These are phyloP conservation scores for Leptinotarsa defecta DNA, from an alignment of 1,140 invertebrate species.

Conservation along the genomic window DNA sequence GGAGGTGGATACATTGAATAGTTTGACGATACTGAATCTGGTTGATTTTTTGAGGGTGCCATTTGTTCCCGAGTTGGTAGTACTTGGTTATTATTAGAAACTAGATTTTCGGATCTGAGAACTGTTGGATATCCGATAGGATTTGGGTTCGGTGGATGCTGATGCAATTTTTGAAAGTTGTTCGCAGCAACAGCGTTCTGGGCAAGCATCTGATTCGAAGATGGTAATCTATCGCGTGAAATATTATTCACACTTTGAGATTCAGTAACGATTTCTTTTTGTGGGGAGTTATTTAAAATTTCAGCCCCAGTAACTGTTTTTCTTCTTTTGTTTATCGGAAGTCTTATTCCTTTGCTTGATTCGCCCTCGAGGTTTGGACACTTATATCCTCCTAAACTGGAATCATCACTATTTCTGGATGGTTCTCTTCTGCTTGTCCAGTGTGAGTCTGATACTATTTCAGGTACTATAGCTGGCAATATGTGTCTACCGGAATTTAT, in stretches of 20 bases:
- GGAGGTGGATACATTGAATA: too few relatives aligned
- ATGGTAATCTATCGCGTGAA: too few relatives aligned
- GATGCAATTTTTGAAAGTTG: too few relatives aligned
- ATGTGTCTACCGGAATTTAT: constrained; percentile 4
- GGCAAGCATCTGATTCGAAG: too few relatives aligned
- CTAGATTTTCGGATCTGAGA: too few relatives aligned
- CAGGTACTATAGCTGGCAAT: constrained; percentile 17
- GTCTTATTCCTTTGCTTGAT: neutral
- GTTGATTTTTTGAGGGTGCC: too few relatives aligned
- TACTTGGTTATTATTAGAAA: neutral
- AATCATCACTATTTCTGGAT: neutral
- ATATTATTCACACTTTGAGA: too few relatives aligned
- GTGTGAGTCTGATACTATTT: neutral
- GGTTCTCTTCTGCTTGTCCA: neutral
- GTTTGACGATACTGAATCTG: too few relatives aligned
- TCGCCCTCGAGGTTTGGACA: neutral
- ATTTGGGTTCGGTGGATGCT: too few relatives aligned
- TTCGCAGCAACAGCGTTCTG: too few relatives aligned
- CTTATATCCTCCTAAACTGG: neutral
- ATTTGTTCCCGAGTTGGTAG: too few relatives aligned
- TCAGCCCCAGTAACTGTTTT: neutral
- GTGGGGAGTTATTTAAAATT: neutral
- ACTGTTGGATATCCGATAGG: too few relatives aligned
- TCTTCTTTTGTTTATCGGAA: neutral
- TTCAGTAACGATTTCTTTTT: neutral